phyloP scores from a whole-genome alignment of 2,797 vertebrate species.

The Lutjanus campechanus region DNA sequence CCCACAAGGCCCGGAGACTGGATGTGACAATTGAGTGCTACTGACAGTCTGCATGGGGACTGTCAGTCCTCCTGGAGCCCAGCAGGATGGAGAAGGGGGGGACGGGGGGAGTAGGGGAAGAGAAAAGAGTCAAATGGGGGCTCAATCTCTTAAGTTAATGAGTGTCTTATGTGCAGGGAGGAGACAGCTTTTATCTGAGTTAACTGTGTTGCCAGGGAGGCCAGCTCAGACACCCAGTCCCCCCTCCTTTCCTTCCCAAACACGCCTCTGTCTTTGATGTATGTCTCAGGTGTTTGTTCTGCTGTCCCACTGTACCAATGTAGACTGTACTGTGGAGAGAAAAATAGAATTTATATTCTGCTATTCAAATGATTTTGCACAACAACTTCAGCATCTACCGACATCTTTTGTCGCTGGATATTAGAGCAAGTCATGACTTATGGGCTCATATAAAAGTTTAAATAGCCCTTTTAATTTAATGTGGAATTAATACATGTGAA shows the following conservation, averaged over 20 bases:
- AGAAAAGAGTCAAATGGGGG: conserved; percentile 56
- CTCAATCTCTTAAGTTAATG: conserved; percentile 68
- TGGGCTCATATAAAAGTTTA: not conserved
- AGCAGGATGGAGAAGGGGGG: conserved; percentile 47
- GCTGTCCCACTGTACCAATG: conserved; percentile 7
- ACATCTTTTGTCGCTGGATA: not conserved
- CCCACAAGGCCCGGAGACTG: conserved; percentile 73
- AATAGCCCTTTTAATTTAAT: not conserved
- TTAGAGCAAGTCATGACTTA: not conserved
- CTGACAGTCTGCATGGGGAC: conserved; percentile 76
- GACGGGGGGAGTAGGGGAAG: not conserved
- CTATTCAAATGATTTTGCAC: not conserved
- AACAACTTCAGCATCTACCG: not conserved
- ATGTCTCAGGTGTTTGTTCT: conserved; percentile 61
- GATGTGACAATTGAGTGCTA: conserved; percentile 84
- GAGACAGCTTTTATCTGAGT: conserved; percentile 81
- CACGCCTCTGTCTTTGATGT: conserved; percentile 78
- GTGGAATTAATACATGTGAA: not conserved
- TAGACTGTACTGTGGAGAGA: not conserved
- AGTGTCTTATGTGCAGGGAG: conserved; percentile 72
- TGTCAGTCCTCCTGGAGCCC: conserved; percentile 83
- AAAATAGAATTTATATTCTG: not conserved
- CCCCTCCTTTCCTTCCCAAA: conserved; percentile 26
- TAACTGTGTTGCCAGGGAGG: conserved; percentile 54
- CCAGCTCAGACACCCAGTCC: conserved; percentile 56